phyloP scores from a whole-genome alignment of 2,797 vertebrate genomes.

The Propithecus perrieri region DNA sequence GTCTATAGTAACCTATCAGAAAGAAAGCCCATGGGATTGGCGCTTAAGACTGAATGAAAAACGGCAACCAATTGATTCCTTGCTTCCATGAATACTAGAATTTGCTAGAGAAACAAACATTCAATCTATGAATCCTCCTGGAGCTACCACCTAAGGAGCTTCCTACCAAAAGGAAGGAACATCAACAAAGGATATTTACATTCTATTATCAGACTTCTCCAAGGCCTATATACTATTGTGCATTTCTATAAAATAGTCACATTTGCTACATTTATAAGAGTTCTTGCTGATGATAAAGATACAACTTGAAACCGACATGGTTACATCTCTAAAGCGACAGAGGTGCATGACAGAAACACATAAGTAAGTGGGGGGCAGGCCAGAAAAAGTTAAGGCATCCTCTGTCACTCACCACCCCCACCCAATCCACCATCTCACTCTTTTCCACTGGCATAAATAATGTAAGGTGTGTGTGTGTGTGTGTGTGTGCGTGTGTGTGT shows the following conservation, averaged over 20 bases:
- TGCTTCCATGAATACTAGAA: not conserved
- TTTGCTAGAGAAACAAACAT: not conserved
- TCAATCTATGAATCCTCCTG: not conserved
- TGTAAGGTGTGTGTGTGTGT: no score
- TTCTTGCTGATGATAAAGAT: slow-evolving; percentile 56
- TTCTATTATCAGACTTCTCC: slow-evolving; percentile 63
- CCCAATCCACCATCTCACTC: not conserved
- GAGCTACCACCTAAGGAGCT: not conserved
- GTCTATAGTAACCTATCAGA: not conserved
- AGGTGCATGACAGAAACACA: not conserved
- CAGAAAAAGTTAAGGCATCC: slow-evolving; percentile 62
- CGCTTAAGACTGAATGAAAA: not conserved
- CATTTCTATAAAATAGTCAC: slow-evolving; percentile 48
- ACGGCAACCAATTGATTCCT: not conserved
- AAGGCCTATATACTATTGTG: slow-evolving; percentile 51
- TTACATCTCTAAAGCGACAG: not conserved
- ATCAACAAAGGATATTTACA: slow-evolving; percentile 64
- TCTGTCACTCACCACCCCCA: not conserved
- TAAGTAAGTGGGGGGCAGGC: not conserved
- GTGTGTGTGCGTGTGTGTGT: not conserved
- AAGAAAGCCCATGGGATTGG: not conserved
- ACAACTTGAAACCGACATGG: not conserved
- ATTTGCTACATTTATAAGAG: not conserved
- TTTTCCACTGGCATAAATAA: not conserved
- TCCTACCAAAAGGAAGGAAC: not conserved